Percentiles rank a stretch among this genome's conserved stretches.
Conservation (phyloP, 2,113 vertebrate genomes). For the Hepsetus odoe region DNA sequence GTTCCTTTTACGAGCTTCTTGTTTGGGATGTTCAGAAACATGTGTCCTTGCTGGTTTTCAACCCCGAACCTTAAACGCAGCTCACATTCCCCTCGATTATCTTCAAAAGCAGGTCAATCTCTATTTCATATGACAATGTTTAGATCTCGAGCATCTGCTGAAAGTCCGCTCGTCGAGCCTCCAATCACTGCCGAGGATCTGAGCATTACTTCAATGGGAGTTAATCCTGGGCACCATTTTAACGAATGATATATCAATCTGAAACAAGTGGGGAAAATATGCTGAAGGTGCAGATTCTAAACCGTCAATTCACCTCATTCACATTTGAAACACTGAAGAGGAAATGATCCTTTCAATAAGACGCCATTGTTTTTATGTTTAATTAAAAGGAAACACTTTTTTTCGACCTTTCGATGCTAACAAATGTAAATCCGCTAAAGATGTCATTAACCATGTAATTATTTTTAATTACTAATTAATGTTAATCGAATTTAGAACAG, state of each 20-base stretch:
- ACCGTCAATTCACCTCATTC: not conserved
- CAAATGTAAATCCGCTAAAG: too few species aligned
- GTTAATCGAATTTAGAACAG: too few species aligned
- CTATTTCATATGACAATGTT: not conserved
- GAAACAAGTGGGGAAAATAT: not conserved
- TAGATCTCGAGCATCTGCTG: conserved; percentile 20
- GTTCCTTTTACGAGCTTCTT: conserved; percentile 47
- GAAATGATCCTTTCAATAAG: too few species aligned
- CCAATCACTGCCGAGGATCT: not conserved
- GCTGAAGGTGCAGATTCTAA: not conserved
- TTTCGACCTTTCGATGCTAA: too few species aligned
- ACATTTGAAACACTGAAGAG: not conserved
- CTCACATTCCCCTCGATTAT: not conserved
- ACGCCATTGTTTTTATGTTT: too few species aligned
- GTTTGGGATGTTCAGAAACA: conserved; percentile 56
- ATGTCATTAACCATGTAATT: too few species aligned
- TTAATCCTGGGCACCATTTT: too few species aligned
- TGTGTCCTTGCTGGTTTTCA: conserved; percentile 58
- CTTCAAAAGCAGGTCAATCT: conserved; percentile 22
- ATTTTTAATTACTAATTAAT: too few species aligned
- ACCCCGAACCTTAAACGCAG: conserved; percentile 68
- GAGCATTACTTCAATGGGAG: not conserved
- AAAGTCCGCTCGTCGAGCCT: not conserved
- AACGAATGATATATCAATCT: too few species aligned
- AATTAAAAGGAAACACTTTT: too few species aligned